Evolutionary conservation across 1,140 invertebrate species (phyloP).

Genomic region (Eriocheir sinensis): DNA sequence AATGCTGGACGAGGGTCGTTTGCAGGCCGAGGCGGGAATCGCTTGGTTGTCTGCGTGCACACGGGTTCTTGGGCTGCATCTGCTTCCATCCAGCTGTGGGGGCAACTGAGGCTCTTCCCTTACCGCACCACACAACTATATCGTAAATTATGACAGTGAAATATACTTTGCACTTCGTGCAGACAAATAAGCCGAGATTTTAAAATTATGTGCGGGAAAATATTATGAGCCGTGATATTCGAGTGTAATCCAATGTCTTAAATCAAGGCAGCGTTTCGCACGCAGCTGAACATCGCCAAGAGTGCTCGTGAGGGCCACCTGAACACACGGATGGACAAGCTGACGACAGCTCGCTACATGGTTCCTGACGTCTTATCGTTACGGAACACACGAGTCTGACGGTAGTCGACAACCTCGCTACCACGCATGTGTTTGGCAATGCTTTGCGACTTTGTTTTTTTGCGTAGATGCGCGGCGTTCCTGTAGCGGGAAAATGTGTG

Average conservation of each 20-base stretch:
- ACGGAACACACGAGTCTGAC: neutral
- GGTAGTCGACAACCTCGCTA: neutral
- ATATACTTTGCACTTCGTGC: neutral
- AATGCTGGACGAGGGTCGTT: too few relatives aligned
- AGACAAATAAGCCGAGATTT: neutral
- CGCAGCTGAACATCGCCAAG: neutral
- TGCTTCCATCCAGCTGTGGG: neutral
- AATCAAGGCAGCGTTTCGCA: neutral
- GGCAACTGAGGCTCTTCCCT: neutral
- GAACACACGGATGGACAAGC: neutral
- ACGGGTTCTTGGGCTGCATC: neutral
- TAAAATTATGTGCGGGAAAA: neutral
- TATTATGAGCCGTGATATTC: neutral
- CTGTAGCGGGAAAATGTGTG: neutral
- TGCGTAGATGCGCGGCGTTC: neutral
- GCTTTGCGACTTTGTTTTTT: neutral
- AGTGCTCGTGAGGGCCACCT: neutral
- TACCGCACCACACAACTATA: too few relatives aligned
- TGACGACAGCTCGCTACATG: slow-evolving; percentile 51
- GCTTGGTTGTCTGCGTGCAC: too few relatives aligned
- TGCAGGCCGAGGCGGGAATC: too few relatives aligned
- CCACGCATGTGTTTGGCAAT: neutral
- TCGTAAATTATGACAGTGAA: too few relatives aligned
- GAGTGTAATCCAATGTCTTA: neutral
- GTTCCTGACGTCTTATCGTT: slow-evolving; percentile 35